phyloP scores from a whole-genome alignment of 1,140 invertebrate genomes.

The Drosophila equinoxialis region DNA sequence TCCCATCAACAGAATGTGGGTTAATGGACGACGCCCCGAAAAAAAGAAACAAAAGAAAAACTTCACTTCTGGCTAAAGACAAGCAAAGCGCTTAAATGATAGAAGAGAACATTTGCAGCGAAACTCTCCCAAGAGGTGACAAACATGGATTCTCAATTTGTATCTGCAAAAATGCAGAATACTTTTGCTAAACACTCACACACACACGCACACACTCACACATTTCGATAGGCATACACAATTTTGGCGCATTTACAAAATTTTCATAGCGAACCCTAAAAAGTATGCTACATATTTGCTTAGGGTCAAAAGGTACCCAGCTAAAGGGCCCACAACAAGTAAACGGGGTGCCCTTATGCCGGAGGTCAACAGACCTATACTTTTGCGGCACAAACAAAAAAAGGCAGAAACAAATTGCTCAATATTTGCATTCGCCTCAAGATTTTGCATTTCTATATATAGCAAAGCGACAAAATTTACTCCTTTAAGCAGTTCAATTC shows the following conservation, averaged over 20 bases:
- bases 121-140: conserved; percentile 9
- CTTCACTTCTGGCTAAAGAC: background rate
- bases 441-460: too few species aligned
- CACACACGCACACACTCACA: background rate
- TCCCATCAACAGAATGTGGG: conserved; percentile 40
- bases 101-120: background rate
- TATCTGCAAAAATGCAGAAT: conserved; percentile 7
- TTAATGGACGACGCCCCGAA: conserved; percentile 29
- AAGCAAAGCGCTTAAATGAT: background rate
- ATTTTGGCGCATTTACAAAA: conserved; percentile 7
- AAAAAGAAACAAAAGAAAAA: too few species aligned
- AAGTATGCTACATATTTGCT: conserved; percentile 8
- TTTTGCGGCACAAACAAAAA: too few species aligned
- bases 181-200: background rate
- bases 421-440: too few species aligned
- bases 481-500: too few species aligned
- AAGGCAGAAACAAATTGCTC: too few species aligned
- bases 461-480: too few species aligned
- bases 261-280: background rate
- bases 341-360: too few species aligned
- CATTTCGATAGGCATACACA: background rate
- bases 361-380: too few species aligned
- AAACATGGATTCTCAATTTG: conserved; percentile 12
- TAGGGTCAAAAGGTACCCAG: background rate
- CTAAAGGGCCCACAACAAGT: background rate